phyloP scores from a whole-genome alignment of 2,113 vertebrate genomes.

The Sisor rabdophorus region DNA sequence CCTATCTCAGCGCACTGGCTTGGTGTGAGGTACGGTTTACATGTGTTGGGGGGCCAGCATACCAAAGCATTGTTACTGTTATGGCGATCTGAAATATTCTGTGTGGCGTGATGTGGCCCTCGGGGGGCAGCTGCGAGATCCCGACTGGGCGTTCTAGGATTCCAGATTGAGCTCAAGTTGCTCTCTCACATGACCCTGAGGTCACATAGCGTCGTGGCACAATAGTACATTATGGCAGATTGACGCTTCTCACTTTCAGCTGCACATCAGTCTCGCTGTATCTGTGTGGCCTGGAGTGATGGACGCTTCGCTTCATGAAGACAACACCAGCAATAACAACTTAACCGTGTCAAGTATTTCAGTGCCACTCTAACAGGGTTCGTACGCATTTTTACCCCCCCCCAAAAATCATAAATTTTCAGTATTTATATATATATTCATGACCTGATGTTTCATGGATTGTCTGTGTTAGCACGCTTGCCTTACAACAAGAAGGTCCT shows the following conservation, averaged over 20 bases:
- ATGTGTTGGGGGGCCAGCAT: slow-evolving; percentile 34
- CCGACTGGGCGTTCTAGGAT: slow-evolving; percentile 48
- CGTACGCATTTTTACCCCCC: too few relatives aligned
- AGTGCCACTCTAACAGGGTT: too few relatives aligned
- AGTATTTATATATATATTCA: too few relatives aligned
- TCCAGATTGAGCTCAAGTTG: slow-evolving; percentile 65
- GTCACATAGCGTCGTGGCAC: slow-evolving; percentile 11
- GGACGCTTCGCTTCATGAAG: neutral
- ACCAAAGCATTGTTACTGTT: slow-evolving; percentile 68
- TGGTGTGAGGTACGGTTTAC: slow-evolving; percentile 59
- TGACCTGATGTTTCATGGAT: too few relatives aligned
- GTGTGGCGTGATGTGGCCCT: slow-evolving; percentile 57
- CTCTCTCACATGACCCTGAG: slow-evolving; percentile 64
- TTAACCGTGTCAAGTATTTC: too few relatives aligned
- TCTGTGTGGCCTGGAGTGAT: slow-evolving; percentile 50
- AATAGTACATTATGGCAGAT: slow-evolving; percentile 51
- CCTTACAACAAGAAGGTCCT: too few relatives aligned
- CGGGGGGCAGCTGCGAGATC: slow-evolving; percentile 59
- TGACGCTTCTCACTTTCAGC: slow-evolving; percentile 54
- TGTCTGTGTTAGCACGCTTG: too few relatives aligned
- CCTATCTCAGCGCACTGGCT: slow-evolving; percentile 51
- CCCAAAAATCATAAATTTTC: too few relatives aligned
- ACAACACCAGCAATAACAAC: neutral
- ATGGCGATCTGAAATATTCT: slow-evolving; percentile 63
- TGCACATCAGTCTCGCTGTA: slow-evolving; percentile 43